Percentiles rank a stretch among this genome's conserved stretches.
Conservation (phyloP, 2,113 vertebrate genomes). For the Sylvicapra grimmia region DNA sequence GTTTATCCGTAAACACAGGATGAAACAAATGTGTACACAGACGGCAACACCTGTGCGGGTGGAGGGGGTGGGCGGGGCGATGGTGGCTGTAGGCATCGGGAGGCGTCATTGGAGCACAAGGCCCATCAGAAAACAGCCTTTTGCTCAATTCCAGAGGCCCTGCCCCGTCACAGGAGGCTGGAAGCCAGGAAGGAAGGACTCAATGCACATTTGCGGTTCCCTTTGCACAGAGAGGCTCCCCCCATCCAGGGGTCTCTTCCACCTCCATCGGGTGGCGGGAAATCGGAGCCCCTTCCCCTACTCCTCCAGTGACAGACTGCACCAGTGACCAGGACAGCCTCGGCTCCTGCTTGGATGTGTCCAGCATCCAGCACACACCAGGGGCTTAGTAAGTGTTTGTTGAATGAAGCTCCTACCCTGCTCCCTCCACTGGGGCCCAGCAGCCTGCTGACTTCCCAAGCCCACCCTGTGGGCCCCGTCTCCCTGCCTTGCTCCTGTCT, state of each 20-base stretch:
- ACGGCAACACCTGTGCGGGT: background rate
- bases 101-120: background rate
- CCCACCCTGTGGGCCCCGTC: background rate
- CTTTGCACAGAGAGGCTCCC: background rate
- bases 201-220: rapidly evolving
- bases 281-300: background rate
- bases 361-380: rapidly evolving
- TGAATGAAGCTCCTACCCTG: background rate
- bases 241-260: background rate
- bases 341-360: background rate
- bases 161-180: background rate
- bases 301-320: background rate
- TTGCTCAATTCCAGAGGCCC: background rate
- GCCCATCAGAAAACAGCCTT: background rate
- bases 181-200: background rate
- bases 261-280: background rate
- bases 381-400: background rate
- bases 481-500: background rate
- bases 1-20: background rate
- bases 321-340: background rate
- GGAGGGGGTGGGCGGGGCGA: rapidly evolving
- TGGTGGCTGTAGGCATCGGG: background rate
- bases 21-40: background rate
- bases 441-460: background rate
- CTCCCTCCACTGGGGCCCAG: rapidly evolving